A percentile compares a stretch with the other conserved stretches of the same genome.
Conservation (phyloP, 1,140 invertebrate species). For the Nephotettix cincticeps region DNA sequence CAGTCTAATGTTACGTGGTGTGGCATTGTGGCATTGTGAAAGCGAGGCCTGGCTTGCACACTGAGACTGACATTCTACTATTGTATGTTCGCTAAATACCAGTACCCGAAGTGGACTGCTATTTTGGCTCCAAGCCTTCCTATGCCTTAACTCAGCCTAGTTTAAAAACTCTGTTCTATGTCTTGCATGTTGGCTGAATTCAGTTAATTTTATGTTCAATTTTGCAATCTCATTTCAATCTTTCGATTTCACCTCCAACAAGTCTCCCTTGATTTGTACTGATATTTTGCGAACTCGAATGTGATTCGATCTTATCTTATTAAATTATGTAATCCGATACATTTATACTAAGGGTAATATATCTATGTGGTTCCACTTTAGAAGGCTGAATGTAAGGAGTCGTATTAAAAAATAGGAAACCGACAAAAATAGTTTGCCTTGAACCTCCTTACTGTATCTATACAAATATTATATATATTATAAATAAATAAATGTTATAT, state of each 20-base stretch:
- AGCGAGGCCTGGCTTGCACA: not conserved
- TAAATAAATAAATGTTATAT: slow-evolving; percentile 24
- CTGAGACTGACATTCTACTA: slow-evolving; percentile 14
- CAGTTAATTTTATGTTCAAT: not conserved
- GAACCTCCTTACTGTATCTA: slow-evolving; percentile 27
- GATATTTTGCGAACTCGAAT: slow-evolving; percentile 14
- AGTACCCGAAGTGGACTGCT: not conserved
- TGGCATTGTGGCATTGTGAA: too few relatives aligned
- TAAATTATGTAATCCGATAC: slow-evolving; percentile 19
- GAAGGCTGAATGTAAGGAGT: slow-evolving; percentile 26
- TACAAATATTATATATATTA: slow-evolving; percentile 27
- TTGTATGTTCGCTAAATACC: slow-evolving; percentile 1
- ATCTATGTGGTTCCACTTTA: slow-evolving; percentile 27
- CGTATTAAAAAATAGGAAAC: slow-evolving; percentile 19
- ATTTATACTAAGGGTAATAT: slow-evolving; percentile 22
- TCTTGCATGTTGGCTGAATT: not conserved
- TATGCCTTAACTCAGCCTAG: not conserved
- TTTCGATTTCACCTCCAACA: not conserved
- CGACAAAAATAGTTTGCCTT: slow-evolving; percentile 25
- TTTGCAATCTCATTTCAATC: not conserved
- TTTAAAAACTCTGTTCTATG: not conserved
- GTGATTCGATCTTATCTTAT: slow-evolving; percentile 15
- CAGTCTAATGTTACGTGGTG: too few relatives aligned
- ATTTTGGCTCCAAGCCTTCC: too few relatives aligned
- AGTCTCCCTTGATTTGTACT: not conserved